These are phyloP conservation scores for Calyptomena viridis DNA, from an alignment of 2,113 vertebrate genomes.

Conservation along the genomic window DNA sequence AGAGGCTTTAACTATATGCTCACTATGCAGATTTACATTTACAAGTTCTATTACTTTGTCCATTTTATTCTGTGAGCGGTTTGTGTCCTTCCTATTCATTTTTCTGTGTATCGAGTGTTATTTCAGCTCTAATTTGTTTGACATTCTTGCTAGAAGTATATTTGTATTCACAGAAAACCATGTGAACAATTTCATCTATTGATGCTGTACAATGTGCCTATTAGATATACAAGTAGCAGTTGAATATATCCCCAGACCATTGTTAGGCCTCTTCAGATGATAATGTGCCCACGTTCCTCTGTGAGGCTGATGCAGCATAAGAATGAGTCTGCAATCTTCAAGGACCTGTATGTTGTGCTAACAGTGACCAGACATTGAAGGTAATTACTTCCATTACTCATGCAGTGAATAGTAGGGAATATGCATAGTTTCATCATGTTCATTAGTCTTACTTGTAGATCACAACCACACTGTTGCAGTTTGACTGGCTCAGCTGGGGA, in stretches of 20 bases:
- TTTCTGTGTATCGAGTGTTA: constrained; percentile 27
- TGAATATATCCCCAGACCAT: constrained; percentile 56
- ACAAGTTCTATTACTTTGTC: constrained; percentile 52
- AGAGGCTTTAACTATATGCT: constrained; percentile 39
- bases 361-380: constrained; percentile 45
- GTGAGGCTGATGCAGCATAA: constrained; percentile 47
- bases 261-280: constrained; percentile 64
- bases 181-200: constrained; percentile 66
- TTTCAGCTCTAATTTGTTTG: constrained; percentile 65
- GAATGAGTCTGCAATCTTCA: constrained; percentile 52
- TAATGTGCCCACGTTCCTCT: constrained; percentile 35
- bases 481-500: not conserved
- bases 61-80: constrained; percentile 46
- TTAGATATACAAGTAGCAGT: constrained; percentile 63
- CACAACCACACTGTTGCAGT: not conserved
- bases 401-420: constrained; percentile 14
- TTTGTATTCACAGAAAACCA: constrained; percentile 65
- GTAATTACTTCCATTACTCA: constrained; percentile 20
- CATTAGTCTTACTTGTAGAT: constrained; percentile 17
- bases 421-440: not conserved
- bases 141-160: constrained; percentile 52
- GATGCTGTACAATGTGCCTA: constrained; percentile 56
- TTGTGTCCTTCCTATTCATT: constrained; percentile 42
- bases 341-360: constrained; percentile 30
- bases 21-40: constrained; percentile 54